Evolutionary conservation across 2,113 vertebrate species (phyloP), one percentile per base, ranked within the genome.

Genomic region (Uria aalge): DNA sequence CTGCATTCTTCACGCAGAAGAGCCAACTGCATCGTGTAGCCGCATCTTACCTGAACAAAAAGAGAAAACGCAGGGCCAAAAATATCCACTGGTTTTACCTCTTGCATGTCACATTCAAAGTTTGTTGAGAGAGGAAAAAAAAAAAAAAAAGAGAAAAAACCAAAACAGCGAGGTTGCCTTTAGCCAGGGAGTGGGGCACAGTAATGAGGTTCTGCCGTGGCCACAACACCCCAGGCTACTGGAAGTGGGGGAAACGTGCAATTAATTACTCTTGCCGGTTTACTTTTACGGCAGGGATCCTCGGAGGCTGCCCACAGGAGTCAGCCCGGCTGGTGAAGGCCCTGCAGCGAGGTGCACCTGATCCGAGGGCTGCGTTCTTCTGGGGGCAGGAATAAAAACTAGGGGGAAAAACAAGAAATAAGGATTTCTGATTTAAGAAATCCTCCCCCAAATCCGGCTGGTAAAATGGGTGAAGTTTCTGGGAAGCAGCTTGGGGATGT

Each of bases 171-270:
- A 56, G 15, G 34, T 5, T 71, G 41, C 27, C 73, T 63, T 74
- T 40, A 87, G 18, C 13, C 45, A 69, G 40, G 11, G 7, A 34
- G 5, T 4, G 1, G 20, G 15, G 34, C 8, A 3, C 30, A 34
- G 29, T 60, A 12, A 88, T 0, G 0, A 71, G 6, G 29, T 53
- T 20, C 32, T 52, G 60, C 29, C 45, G 30, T 0, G 1, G 56
- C 55, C 75, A 94, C 87, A 68, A 53, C 43, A 43, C 71, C 26
- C 45, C 52, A 79, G 57, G 85, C 41, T 64, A 89, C 71, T 20
- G 2, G 13, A 41, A 93, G 56, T 2, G 19, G 7, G 50, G 40
- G 45, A 77, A 85, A n/a, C 1, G 2, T 38, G 11, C 11, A 24
- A 48, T 66, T 79, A 86, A 77, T 77, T 38, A 22, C n/a, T 62